Evolutionary conservation across 2,888 invertebrate species (phyloP).

Genomic region (Netelia inedita): DNA sequence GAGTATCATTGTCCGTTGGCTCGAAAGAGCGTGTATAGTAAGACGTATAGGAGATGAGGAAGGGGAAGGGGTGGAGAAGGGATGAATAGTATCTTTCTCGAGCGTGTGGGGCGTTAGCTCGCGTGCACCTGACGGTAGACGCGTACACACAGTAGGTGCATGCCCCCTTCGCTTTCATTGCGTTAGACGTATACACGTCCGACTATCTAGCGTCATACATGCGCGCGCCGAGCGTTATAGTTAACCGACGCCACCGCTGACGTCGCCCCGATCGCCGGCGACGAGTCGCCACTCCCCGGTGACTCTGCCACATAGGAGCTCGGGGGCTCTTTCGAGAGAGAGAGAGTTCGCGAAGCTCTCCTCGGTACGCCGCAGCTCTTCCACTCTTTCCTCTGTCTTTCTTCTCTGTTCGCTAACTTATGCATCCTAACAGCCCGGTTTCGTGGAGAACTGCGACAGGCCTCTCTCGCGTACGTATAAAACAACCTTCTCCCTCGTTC

Average conservation of each 20-base stretch:
- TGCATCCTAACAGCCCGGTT: conserved; percentile 44
- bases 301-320: conserved; percentile 34
- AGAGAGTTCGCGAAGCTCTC: conserved; percentile 22
- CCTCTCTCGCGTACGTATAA: conserved; percentile 1
- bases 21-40: background rate
- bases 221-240: conserved; percentile 37
- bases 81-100: conserved; percentile 21
- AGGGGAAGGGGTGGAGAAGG: too few species aligned
- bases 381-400: background rate
- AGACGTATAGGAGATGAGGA: background rate
- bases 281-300: conserved; percentile 45
- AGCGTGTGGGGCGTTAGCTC: conserved; percentile 36
- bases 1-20: background rate
- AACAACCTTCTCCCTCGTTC: conserved; percentile 21
- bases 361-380: conserved; percentile 33
- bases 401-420: conserved; percentile 53
- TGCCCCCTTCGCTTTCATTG: conserved; percentile 15
- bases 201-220: conserved; percentile 45
- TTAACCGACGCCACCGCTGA: conserved; percentile 59
- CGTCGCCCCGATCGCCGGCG: conserved; percentile 44
- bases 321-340: background rate
- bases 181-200: conserved; percentile 3
- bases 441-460: conserved; percentile 36
- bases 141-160: conserved; percentile 28
- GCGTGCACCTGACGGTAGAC: conserved; percentile 61